phyloP scores from a whole-genome alignment of 2,797 vertebrate genomes.

The Peromyscus nudipes region DNA sequence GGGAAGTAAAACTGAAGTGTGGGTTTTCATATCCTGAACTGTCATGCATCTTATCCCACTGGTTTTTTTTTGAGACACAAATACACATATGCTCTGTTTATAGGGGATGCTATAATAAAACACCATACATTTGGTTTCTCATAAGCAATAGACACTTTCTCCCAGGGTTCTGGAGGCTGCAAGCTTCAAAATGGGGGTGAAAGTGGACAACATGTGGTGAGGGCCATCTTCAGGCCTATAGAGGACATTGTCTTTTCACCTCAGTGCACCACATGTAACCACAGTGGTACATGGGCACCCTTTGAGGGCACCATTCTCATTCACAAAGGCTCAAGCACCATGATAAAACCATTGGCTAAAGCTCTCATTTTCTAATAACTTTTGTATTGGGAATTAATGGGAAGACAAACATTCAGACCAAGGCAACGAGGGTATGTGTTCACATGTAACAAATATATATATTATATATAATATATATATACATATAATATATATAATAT shows the following conservation, averaged over 20 bases:
- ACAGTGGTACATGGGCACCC: too few relatives aligned
- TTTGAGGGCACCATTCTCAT: background rate
- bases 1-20: background rate
- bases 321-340: background rate
- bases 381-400: background rate
- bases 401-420: background rate
- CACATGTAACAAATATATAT: background rate
- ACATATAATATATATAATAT: background rate
- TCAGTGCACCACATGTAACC: accelerated
- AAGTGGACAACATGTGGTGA: background rate
- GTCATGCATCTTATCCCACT: background rate
- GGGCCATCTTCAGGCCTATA: background rate
- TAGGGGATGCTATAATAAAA: background rate
- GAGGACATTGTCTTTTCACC: background rate
- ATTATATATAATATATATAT: background rate
- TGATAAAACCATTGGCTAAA: background rate
- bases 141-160: background rate
- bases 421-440: too few relatives aligned
- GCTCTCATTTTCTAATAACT: background rate
- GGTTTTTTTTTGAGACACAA: background rate
- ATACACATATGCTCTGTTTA: background rate
- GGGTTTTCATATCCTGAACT: background rate
- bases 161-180: background rate
- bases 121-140: background rate
- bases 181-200: background rate